A percentile compares a stretch with the other conserved stretches of the same genome.
These are phyloP conservation scores for Chirona hameri DNA, from an alignment of 2,888 invertebrate genomes.

Conservation along the genomic window DNA sequence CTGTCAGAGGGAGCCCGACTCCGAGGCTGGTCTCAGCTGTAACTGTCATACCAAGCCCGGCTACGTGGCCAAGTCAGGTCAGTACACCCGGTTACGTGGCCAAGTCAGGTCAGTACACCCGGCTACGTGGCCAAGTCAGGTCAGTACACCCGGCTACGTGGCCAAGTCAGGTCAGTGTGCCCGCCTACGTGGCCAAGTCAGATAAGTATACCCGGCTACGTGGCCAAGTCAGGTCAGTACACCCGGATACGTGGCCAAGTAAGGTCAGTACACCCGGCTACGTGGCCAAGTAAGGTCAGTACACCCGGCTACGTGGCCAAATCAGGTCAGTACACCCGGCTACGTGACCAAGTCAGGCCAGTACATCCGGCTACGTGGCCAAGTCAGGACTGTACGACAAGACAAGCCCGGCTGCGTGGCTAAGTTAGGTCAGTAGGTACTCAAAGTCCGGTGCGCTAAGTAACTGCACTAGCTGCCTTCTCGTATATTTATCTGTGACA, in stretches of 20 bases:
- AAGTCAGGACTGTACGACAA: too few relatives aligned
- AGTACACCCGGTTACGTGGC: background rate
- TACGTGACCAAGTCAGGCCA: background rate
- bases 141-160: background rate
- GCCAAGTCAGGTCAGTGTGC: too few relatives aligned
- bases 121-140: background rate
- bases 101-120: background rate
- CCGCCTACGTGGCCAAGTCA: background rate
- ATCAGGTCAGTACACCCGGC: background rate
- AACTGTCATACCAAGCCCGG: slow-evolving; percentile 1
- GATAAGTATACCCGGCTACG: background rate
- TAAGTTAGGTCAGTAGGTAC: too few relatives aligned
- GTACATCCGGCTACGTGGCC: background rate
- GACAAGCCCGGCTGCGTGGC: too few relatives aligned
- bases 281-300: background rate
- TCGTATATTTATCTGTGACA: too few relatives aligned
- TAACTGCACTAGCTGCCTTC: too few relatives aligned
- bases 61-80: background rate
- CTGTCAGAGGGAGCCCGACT: background rate
- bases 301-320: background rate
- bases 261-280: too few relatives aligned
- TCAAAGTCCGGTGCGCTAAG: too few relatives aligned
- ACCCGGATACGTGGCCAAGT: too few relatives aligned
- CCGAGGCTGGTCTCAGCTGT: background rate
- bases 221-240: too few relatives aligned